Base-by-base conservation (phyloP, 2,888 invertebrate genomes). In the Acheta domesticus region DNA sequence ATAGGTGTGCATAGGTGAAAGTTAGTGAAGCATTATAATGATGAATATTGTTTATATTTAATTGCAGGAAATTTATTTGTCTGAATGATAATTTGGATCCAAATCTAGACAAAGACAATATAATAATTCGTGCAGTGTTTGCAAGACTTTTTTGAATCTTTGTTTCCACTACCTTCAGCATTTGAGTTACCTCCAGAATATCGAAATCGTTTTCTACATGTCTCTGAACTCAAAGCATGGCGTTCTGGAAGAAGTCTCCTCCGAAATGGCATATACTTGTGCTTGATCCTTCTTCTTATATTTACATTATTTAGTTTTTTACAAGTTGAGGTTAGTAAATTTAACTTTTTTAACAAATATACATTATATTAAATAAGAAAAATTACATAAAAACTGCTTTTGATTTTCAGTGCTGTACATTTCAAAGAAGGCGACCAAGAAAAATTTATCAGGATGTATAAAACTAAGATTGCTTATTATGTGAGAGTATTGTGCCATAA, bases 51-150 rank as follows among this genome's bases (percentile, higher is more conserved):
- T 36, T 1, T 36, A 8, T 8, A 8, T 82, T 82, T 83, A 82
- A 83, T 87, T 89, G 49, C 85, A 93, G 93, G 83, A 95, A 94
- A 87, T 95, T 95, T 84, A 90, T 94, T 76, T 95, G 94, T 85
- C 88, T 95, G 77, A 95, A 95, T 86, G 94, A 94, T 84, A 93
- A 95, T 85, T 88, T 94, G 85, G 92, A 93, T 83, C 89, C 91
- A 16, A 85, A 86, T 12, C 84, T 84, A 23, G 84, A 85, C 23
- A 92, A 92, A 82, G 93, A 93, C 83, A 90, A 91, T 84, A 85
- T 85, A 20, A 86, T 93, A 79, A 90, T 93, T 48, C 90, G 91
- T 79, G 91, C 92, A 73, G 88, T 94, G 48, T 87, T n/a, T 94
- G 76, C 90, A 91, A 82, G 94, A 95, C 84, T 93, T 94, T 84